A percentile compares a stretch with the other conserved stretches of the same genome.
phyloP scores from a whole-genome alignment of 2,113 vertebrate species.

The Murina feae region DNA sequence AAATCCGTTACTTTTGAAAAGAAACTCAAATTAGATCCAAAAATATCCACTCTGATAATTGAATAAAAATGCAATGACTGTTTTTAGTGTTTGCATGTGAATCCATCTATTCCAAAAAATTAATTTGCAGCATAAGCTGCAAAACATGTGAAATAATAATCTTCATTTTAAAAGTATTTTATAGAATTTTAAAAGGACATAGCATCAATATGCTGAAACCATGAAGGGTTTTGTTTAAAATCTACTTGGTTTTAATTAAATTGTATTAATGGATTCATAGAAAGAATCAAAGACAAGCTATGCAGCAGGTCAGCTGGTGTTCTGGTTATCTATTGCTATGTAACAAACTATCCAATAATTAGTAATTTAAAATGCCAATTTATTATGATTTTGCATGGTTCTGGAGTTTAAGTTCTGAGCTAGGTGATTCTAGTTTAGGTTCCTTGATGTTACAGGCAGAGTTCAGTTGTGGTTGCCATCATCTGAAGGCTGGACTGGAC shows the following conservation, averaged over 20 bases:
- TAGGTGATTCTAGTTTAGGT: not conserved
- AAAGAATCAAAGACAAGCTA: not conserved
- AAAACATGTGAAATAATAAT: not conserved
- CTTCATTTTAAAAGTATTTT: slow-evolving; percentile 7
- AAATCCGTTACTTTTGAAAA: slow-evolving; percentile 15
- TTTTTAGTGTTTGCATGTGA: not conserved
- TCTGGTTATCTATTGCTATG: not conserved
- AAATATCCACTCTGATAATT: not conserved
- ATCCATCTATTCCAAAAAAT: not conserved
- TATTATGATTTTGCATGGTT: not conserved
- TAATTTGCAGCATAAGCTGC: not conserved
- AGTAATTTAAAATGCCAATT: not conserved
- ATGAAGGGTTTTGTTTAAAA: not conserved
- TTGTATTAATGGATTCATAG: not conserved
- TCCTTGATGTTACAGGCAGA: not conserved
- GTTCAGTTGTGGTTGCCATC: not conserved
- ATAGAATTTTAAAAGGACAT: not conserved
- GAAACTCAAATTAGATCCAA: not conserved
- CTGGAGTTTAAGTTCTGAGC: not conserved
- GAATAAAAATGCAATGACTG: not conserved
- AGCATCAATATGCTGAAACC: not conserved
- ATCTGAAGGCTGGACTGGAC: not conserved
- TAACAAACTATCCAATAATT: not conserved
- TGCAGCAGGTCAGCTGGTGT: not conserved
- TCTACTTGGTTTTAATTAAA: not conserved